These are phyloP conservation scores for Andricus grossulariae DNA, from an alignment of 1,140 invertebrate species.

Conservation along the genomic window DNA sequence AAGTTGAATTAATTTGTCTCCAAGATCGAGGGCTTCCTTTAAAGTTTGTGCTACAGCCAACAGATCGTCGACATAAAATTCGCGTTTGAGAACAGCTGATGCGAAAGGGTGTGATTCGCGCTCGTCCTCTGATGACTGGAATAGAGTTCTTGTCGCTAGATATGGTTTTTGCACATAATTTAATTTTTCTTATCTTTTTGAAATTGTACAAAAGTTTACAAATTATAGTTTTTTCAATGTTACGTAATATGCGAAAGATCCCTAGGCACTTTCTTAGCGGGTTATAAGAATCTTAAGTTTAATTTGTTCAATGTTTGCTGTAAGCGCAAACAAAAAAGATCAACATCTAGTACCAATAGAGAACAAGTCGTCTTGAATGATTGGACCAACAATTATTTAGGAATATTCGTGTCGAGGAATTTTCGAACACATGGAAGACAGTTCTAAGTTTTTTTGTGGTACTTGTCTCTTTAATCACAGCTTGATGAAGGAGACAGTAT, in stretches of 20 bases:
- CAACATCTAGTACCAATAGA: constrained; percentile 40
- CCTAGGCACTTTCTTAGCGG: constrained; percentile 65
- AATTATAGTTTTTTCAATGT: too few species aligned
- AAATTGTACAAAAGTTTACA: too few species aligned
- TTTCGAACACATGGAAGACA: constrained; percentile 60
- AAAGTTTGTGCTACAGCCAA: constrained; percentile 25
- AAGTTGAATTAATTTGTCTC: not conserved
- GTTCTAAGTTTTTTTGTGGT: constrained; percentile 54
- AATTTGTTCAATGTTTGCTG: constrained; percentile 70
- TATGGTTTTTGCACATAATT: constrained; percentile 61
- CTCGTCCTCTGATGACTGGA: constrained; percentile 34
- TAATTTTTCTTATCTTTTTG: too few species aligned
- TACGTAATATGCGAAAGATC: too few species aligned
- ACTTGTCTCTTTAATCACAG: constrained; percentile 47
- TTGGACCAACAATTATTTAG: constrained; percentile 35
- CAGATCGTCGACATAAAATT: not conserved
- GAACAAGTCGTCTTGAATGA: constrained; percentile 46
- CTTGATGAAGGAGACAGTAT: constrained; percentile 47
- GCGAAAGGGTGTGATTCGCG: too few species aligned
- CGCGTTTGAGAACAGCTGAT: not conserved
- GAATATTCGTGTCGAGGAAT: constrained; percentile 26
- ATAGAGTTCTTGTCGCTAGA: constrained; percentile 34
- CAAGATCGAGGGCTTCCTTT: not conserved
- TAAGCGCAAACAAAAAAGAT: too few species aligned
- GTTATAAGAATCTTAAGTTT: too few species aligned